Base-by-base conservation (phyloP, 2,888 invertebrate species). In the Octodonta nipae region DNA sequence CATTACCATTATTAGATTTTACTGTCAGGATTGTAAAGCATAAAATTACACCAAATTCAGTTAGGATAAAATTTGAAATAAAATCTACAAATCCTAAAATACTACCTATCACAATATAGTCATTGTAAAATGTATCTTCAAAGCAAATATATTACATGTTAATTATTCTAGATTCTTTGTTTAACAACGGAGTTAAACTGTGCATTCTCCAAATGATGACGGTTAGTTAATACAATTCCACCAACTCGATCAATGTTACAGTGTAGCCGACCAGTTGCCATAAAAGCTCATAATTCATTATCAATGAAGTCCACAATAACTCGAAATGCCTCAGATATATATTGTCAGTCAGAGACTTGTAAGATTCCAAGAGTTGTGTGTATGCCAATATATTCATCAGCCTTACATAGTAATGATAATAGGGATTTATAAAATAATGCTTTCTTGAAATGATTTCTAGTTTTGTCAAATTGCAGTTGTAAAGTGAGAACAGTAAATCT, bases 361-460 rank as follows among this genome's bases (percentile, higher is more conserved):
- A 98, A 0, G 98, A 96, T 58, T 96, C 91, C 31, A 98, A 65
- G 13, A 98, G 71, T 59, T 98, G 96, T 17, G 91, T 85, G 60
- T 98, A 98, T 0, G 96, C 96, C 47, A 87, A 75, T 54, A 98
- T 87, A 43, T 96, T 78, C 77, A 98, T 96, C 66, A 95, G 95
- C 29, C 96, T 79, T 2, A 93, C 84, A 60, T 96, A 99, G 61
- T 84, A 96, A 43, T 89, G 82, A 61, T 91, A 95, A 62, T 99
- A 98, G 0, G 92, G 88, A 41, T 85, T 75, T 49, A 95, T 73
- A 38, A 95, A 78, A 25, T 92, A 88, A 60, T 98, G 95, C 50
- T 78, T 76, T 46, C 91, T 84, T 55, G 98, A 71, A 43, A 83
- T 71, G 11, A 73, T 74, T 63, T 87, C 86, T 13, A 86, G 83